Base-by-base conservation (phyloP, 2,888 invertebrate genomes). In the Miltochrista miniata region DNA sequence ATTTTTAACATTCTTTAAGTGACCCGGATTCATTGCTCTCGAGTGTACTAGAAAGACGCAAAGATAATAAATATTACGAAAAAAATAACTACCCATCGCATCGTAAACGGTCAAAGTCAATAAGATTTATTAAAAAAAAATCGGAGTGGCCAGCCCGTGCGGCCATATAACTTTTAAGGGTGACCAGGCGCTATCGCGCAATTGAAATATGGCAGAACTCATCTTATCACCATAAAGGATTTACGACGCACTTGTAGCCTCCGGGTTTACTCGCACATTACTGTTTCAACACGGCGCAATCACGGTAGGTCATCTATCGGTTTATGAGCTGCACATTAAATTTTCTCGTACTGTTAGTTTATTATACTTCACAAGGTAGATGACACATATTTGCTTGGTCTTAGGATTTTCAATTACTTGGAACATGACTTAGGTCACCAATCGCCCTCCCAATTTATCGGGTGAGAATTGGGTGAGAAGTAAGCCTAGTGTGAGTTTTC, bases 161-260 rank as follows among this genome's bases (percentile, higher is more conserved):
- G 52, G 56, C 47, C 56, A 70, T 77, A 71, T 78, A 80, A 70
- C 53, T 67, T 72, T 24, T 64, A 65, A 66, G 62, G 56, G 63
- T 75, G 74, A 64, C 76, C 77, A 68, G 61, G 60, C 70, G 61
- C 69, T 71, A 72, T 56, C 56, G 47, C 38, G 64, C 18, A 63
- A 68, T 67, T 62, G 67, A 63, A 68, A 60, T 56, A 56, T 51
- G 38, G 48, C 36, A 48, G 13, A 45, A 53, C 68, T 71, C 68
- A 71, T 58, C 78, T 79, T 77, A 79, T 79, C 76, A 81, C 63
- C 76, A 72, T 83, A 81, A 83, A 82, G 66, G 45, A 24, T 71
- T 84, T 81, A 83, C 74, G 83, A 82, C 59, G 61, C 68, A 61
- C 68, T 76, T 52, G 56, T 53, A 53, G 51, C 47, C 52, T 24